These are phyloP conservation scores for Catharus minimus DNA, from an alignment of 2,113 vertebrate genomes.

Conservation along the genomic window DNA sequence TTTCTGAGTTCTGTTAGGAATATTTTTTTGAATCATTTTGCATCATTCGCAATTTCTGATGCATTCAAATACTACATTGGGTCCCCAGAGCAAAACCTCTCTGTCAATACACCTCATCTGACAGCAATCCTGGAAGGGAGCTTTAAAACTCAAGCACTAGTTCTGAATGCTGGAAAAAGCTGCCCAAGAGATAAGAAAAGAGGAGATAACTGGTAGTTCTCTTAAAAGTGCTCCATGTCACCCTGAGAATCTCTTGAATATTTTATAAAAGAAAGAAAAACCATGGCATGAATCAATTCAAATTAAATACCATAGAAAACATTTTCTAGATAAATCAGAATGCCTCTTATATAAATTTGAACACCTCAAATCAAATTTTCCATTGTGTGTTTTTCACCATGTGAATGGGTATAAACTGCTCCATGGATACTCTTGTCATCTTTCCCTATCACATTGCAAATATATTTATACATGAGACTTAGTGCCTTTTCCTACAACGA, in stretches of 20 bases:
- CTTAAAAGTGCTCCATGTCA: background rate
- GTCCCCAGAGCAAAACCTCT: conserved; percentile 26
- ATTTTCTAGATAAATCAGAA: background rate
- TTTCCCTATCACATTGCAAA: conserved; percentile 18
- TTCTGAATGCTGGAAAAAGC: conserved; percentile 7
- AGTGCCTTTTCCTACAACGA: conserved; percentile 13
- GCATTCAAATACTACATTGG: background rate
- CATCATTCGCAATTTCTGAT: conserved; percentile 11
- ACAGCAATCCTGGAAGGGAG: background rate
- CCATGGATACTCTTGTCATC: conserved; percentile 13
- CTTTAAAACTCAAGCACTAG: background rate
- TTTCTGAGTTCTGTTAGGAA: background rate
- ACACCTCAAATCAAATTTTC: conserved; percentile 28
- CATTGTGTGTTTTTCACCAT: conserved; percentile 34
- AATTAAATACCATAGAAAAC: background rate
- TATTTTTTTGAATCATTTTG: background rate
- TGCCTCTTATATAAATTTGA: background rate
- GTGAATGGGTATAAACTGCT: conserved; percentile 35
- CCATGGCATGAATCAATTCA: background rate
- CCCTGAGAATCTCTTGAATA: conserved; percentile 5
- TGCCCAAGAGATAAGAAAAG: conserved; percentile 23
- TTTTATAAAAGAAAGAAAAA: background rate
- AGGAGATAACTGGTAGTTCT: background rate
- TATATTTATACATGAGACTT: conserved; percentile 35
- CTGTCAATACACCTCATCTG: conserved; percentile 6